phyloP scores from a whole-genome alignment of 2,797 vertebrate species.

The Smutsia gigantea region DNA sequence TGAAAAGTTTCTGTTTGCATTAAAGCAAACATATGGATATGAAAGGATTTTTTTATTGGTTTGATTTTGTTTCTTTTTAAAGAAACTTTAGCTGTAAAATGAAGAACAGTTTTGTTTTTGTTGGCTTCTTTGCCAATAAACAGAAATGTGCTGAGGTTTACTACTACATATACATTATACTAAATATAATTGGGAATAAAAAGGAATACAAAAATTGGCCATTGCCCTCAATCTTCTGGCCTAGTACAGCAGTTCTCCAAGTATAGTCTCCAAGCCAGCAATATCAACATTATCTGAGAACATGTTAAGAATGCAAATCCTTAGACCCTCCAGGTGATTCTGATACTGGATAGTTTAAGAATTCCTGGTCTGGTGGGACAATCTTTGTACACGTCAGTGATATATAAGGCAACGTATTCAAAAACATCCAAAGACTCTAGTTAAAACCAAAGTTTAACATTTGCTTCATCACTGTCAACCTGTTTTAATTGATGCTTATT shows the following conservation, averaged over 20 bases:
- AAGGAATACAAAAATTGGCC: background rate
- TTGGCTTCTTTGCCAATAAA: background rate
- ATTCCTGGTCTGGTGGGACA: background rate
- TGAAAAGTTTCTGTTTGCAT: constrained; percentile 25
- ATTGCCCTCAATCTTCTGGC: background rate
- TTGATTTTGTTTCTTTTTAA: background rate
- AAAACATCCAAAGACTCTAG: background rate
- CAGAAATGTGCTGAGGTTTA: background rate
- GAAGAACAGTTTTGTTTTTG: background rate
- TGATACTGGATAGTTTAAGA: background rate
- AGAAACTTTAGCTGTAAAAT: background rate
- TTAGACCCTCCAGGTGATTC: background rate
- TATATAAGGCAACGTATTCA: constrained; percentile 4
- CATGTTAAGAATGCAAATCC: background rate
- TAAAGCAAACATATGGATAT: background rate
- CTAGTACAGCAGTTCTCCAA: background rate
- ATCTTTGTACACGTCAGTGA: background rate
- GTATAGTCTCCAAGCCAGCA: background rate
- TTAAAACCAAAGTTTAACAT: constrained; percentile 56
- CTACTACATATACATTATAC: background rate
- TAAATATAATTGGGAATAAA: background rate
- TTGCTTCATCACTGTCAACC: constrained; percentile 45
- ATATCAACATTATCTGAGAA: background rate
- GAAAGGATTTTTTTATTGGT: background rate
- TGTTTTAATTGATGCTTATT: constrained; percentile 38